These are phyloP conservation scores for Drosophila murphyi DNA, from an alignment of 1,140 invertebrate genomes.

Conservation along the genomic window DNA sequence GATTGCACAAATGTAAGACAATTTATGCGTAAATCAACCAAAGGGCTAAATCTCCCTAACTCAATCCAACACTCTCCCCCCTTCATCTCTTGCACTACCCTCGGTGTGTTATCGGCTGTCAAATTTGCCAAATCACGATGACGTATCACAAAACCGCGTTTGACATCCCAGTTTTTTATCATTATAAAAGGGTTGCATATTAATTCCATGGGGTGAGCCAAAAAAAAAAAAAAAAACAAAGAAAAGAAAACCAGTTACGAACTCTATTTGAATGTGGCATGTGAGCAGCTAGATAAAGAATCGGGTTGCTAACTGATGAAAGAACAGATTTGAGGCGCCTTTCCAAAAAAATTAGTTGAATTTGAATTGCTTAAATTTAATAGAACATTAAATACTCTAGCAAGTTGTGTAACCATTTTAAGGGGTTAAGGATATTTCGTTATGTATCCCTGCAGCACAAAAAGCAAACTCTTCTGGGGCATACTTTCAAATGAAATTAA, in stretches of 20 bases:
- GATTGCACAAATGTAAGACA: conserved; percentile 65
- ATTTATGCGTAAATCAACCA: conserved; percentile 68
- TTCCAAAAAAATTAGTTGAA: too few species aligned
- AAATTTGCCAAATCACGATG: conserved; percentile 81
- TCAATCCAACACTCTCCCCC: conserved; percentile 1
- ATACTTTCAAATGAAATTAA: conserved; percentile 63
- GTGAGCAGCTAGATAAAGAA: conserved; percentile 4
- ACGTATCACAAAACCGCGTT: conserved; percentile 76
- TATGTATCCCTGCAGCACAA: neutral
- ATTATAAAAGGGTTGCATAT: conserved; percentile 63
- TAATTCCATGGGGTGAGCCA: conserved; percentile 40
- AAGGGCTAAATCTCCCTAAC: conserved; percentile 7
- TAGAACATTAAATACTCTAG: too few species aligned
- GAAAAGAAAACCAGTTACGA: neutral
- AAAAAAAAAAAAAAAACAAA: neutral
- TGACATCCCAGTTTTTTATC: conserved; percentile 65
- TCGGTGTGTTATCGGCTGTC: conserved; percentile 63
- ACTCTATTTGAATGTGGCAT: conserved; percentile 14
- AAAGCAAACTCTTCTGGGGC: neutral
- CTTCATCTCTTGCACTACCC: neutral
- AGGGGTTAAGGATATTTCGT: too few species aligned
- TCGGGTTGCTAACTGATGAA: neutral
- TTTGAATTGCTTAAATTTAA: too few species aligned
- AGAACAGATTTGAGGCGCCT: neutral
- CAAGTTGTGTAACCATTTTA: too few species aligned